Evolutionary conservation across 2,888 invertebrate genomes (phyloP), one percentile per base, ranked within the genome.

Genomic region (Blastobasis adustella): DNA sequence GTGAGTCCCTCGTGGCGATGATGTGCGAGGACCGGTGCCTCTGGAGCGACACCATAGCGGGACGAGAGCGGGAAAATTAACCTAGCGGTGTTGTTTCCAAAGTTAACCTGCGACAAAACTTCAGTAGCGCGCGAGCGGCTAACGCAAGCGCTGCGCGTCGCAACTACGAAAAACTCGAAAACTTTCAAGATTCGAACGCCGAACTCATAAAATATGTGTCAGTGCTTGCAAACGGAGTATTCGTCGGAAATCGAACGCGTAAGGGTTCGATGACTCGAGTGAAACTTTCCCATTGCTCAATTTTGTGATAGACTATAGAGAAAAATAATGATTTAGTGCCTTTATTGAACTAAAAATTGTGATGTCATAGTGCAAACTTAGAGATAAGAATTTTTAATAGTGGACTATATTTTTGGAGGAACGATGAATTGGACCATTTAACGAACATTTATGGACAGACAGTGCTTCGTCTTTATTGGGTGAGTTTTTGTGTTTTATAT

Each of bases 51-150:
- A 79, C 77, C 63, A 68, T 70, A 65, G 71, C 69, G 62, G 71
- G 72, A 56, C 65, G 67, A 67, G 69, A 70, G 66, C 76, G 78
- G 83, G 82, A 82, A 85, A 84, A 86, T 83, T 82, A 76, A 79
- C 69, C 76, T 83, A 81, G 81, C 83, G 81, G 78, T 74, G 72
- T 79, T 80, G 81, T 80, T 82, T 76, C 72, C 74, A 80, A 83
- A 86, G 79, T 82, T 83, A 84, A 86, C 84, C 84, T 84, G 85
- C 77, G 84, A 79, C 81, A 83, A 23, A 84, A 79, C 76, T 76
- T 82, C 84, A 86, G 85, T 87, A 82, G 86, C 84, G 87, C 86
- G 84, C 85, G 82, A 79, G 84, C 82, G 71, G 78, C 69, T 71
- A 66, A 59, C 75, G 82, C 76, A 79, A 76, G 80, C 84, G 82